Evolutionary conservation across 2,888 invertebrate species (phyloP), one percentile per base, ranked within the genome.

Genomic region (Leistus spinibarbis): DNA sequence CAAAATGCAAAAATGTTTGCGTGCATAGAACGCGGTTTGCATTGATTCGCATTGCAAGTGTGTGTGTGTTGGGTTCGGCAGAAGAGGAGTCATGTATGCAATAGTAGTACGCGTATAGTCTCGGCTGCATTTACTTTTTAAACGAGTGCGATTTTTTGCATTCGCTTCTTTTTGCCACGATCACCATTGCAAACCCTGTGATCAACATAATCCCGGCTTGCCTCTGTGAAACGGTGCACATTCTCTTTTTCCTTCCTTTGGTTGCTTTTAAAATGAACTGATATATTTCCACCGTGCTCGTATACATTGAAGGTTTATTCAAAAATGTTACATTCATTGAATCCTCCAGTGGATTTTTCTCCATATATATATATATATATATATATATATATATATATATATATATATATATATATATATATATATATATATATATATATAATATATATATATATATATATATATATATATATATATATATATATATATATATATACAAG

Each of bases 131-230:
- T 72, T 66, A 72, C 72, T 56, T 72, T 40, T 57, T 57, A 72
- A 72, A 72, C 72, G 65, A 56, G 65, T 72, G 66, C 40, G 23
- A 64, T 72, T 72, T 72, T 57, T 66, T 54, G 54, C 57, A 56
- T 71, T 71, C 63, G 16, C 27, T 22, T 13, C 13, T 40, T 40
- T 40, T 60, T 60, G 20, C 60, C n/a, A n/a, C n/a, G n/a, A 40
- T 13, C 40, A 40, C 40, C 40, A 40, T 19, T 72, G 72, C 72
- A 72, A 72, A 72, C 66, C 72, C 72, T 72, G 66, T 72, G 72
- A 72, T 72, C 72, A 72, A 72, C 72, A 72, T 72, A 72, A 72
- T 56, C 72, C 72, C 57, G 72, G 72, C 57, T 71, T 65, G 72
- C 64, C 60, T 60, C 60, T 19, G 60, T 60, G 64, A 64, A 66